phyloP scores from a whole-genome alignment of 2,113 vertebrate species.

The Mus pahari region DNA sequence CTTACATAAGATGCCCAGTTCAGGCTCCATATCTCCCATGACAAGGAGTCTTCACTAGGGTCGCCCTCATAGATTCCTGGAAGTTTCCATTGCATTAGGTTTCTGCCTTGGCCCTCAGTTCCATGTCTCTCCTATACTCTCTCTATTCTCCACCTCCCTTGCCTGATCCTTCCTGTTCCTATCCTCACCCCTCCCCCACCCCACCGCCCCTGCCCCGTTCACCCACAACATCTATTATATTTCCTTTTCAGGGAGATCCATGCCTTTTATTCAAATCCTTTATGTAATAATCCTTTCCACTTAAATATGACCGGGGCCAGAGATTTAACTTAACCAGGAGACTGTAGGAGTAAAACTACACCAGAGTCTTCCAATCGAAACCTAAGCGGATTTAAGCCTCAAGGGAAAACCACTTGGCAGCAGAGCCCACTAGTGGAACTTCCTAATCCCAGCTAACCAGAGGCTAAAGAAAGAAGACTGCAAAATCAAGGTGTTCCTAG shows the following conservation, averaged over 20 bases:
- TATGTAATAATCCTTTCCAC: neutral
- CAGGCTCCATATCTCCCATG: neutral
- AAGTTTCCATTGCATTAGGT: neutral
- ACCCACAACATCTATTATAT: neutral
- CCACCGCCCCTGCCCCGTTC: neutral
- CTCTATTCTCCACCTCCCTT: neutral
- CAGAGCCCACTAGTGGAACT: neutral
- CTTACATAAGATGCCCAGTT: neutral
- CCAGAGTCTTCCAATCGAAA: neutral
- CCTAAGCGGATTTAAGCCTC: neutral
- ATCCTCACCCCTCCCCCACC: neutral
- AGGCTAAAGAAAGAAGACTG: neutral
- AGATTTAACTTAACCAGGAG: neutral
- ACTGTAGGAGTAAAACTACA: neutral
- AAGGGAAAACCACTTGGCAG: neutral
- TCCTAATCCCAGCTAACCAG: neutral
- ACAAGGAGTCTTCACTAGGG: neutral
- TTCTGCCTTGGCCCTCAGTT: neutral
- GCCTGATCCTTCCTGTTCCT: neutral
- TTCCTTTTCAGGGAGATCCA: neutral
- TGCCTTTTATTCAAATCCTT: neutral
- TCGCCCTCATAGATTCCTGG: neutral
- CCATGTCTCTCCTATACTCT: neutral
- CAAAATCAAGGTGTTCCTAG: neutral
- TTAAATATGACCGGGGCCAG: neutral